phyloP scores from a whole-genome alignment of 2,888 invertebrate species.

The Meliscaeva auricollis region DNA sequence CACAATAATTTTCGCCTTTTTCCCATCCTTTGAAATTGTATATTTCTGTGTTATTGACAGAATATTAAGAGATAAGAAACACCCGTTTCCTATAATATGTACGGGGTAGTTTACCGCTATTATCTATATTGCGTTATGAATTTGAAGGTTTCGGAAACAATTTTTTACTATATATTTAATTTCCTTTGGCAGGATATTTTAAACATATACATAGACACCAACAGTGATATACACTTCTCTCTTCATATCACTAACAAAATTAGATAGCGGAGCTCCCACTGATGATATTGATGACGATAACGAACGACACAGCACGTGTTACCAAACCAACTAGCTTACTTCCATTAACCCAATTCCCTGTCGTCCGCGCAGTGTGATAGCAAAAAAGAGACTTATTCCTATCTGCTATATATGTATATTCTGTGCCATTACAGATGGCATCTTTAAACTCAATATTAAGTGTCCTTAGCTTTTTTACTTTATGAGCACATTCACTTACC shows the following conservation, averaged over 20 bases:
- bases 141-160: not conserved
- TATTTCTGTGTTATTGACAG: not conserved
- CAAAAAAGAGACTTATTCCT: not conserved
- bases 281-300: not conserved
- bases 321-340: conserved; percentile 13
- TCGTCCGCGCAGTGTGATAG: conserved; percentile 1
- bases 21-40: not conserved
- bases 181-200: not conserved
- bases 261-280: not conserved
- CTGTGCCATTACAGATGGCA: conserved; percentile 31
- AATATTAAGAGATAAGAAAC: conserved; percentile 6
- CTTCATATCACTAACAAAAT: not conserved
- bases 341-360: conserved; percentile 31
- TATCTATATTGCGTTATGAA: not conserved
- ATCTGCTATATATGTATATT: conserved; percentile 11
- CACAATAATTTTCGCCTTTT: not conserved
- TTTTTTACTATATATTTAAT: conserved; percentile 1
- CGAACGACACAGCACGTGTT: conserved; percentile 12
- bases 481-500: conserved; percentile 27
- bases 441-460: conserved; percentile 32
- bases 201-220: not conserved
- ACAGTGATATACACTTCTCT: not conserved
- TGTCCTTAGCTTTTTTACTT: conserved; percentile 37
- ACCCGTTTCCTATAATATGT: conserved; percentile 1
- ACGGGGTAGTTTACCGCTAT: not conserved